Conservation (phyloP, 2,113 vertebrate genomes). For the Cacatua alba region DNA sequence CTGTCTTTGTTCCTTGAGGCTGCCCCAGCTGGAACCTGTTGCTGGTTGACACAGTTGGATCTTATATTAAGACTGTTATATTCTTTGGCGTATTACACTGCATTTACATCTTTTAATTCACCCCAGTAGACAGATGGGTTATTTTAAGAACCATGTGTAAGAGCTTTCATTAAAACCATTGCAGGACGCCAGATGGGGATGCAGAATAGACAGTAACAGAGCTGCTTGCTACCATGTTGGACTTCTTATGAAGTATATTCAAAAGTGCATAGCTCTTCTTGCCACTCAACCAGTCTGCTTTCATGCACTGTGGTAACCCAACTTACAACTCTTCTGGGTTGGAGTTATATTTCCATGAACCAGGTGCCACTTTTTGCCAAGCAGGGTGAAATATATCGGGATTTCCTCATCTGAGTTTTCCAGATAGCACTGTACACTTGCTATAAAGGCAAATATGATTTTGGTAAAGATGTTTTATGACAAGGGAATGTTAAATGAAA, state of each 20-base stretch:
- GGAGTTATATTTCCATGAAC: not conserved
- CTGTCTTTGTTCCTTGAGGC: conserved; percentile 68
- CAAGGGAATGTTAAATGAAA: not conserved
- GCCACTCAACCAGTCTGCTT: not conserved
- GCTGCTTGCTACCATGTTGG: conserved; percentile 62
- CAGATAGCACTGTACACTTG: not conserved
- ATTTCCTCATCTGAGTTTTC: not conserved
- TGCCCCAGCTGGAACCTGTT: conserved; percentile 78
- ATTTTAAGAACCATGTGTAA: conserved; percentile 60
- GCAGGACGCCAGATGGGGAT: conserved; percentile 63
- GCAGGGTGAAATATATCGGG: not conserved
- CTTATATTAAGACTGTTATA: conserved; percentile 72
- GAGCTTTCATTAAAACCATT: conserved; percentile 65
- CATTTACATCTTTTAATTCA: conserved; percentile 76
- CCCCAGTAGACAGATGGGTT: conserved; percentile 65
- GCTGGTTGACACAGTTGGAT: conserved; percentile 69
- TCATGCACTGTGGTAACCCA: not conserved
- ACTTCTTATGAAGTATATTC: not conserved
- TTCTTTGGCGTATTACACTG: conserved; percentile 73
- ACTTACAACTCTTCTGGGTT: not conserved
- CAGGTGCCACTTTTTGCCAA: not conserved
- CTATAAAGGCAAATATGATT: not conserved
- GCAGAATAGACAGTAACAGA: conserved; percentile 37
- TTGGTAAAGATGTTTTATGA: not conserved
- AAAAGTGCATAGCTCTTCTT: not conserved